A percentile compares a stretch with the other conserved stretches of the same genome.
phyloP scores from a whole-genome alignment of 2,113 vertebrate genomes.

The Silurus asotus region DNA sequence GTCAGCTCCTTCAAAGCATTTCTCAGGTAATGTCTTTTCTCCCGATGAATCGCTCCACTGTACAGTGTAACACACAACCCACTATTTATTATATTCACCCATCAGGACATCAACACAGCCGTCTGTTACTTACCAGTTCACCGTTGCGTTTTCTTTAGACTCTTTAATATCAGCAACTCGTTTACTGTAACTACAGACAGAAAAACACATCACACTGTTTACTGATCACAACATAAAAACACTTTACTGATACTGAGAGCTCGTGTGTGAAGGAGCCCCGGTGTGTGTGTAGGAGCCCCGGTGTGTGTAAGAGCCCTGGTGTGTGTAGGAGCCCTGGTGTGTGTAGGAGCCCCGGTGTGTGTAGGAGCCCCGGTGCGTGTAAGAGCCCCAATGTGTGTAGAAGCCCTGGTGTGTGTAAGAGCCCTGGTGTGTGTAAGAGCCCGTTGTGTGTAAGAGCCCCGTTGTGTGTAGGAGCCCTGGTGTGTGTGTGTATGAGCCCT shows the following conservation, averaged over 20 bases:
- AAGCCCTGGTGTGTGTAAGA: too few species aligned
- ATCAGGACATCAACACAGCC: not conserved
- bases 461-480: too few species aligned
- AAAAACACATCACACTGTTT: not conserved
- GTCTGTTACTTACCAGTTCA: conserved; percentile 74
- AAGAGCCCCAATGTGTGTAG: too few species aligned
- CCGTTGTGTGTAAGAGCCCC: too few species aligned
- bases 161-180: conserved; percentile 86
- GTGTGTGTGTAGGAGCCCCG: too few species aligned
- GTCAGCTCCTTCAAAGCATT: conserved; percentile 80
- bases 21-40: conserved; percentile 79
- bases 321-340: too few species aligned
- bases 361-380: too few species aligned
- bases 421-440: too few species aligned
- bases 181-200: conserved; percentile 78
- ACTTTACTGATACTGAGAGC: not conserved
- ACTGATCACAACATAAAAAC: not conserved
- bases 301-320: too few species aligned
- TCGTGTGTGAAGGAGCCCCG: too few species aligned
- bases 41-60: conserved; percentile 84
- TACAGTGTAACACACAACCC: not conserved
- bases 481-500: too few species aligned
- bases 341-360: too few species aligned
- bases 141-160: conserved; percentile 78
- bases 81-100: not conserved